A percentile compares a stretch with the other conserved stretches of the same genome.
phyloP scores from a whole-genome alignment of 2,797 vertebrate genomes.

The Ctenopoma kingsleyae region DNA sequence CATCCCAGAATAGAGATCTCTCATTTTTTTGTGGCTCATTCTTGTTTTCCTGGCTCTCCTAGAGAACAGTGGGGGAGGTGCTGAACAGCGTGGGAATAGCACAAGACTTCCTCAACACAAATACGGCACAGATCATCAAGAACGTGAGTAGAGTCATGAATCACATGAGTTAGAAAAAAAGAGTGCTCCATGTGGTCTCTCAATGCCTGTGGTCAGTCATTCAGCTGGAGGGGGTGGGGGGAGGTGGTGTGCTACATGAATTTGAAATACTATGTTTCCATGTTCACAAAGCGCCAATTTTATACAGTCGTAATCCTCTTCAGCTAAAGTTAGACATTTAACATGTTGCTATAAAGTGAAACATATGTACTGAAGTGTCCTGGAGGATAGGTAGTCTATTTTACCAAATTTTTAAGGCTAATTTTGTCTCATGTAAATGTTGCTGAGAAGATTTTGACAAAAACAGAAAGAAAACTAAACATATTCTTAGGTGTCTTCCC shows the following conservation, averaged over 20 bases:
- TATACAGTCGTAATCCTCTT: neutral
- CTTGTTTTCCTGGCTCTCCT: constrained; percentile 36
- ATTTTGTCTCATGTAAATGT: neutral
- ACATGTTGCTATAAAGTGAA: neutral
- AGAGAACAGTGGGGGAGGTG: constrained; percentile 71
- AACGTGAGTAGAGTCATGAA: constrained; percentile 82
- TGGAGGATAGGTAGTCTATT: neutral
- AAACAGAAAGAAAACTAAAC: neutral
- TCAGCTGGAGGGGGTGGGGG: constrained; percentile 27
- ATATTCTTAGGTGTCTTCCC: neutral
- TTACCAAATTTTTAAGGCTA: neutral
- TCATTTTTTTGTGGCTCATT: neutral
- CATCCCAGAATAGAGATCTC: neutral
- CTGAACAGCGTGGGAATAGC: constrained; percentile 61
- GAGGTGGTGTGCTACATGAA: neutral
- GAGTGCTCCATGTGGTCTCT: constrained; percentile 56
- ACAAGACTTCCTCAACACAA: constrained; percentile 81
- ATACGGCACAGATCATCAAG: constrained; percentile 79
- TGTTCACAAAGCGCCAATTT: constrained; percentile 13
- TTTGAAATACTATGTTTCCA: constrained; percentile 25
- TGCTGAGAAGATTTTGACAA: neutral
- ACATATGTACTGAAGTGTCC: neutral
- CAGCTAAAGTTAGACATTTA: neutral
- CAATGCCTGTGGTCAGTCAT: constrained; percentile 65
- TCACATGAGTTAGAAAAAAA: constrained; percentile 68